A percentile compares a stretch with the other conserved stretches of the same genome.
phyloP scores from a whole-genome alignment of 1,140 invertebrate species.

The Marisa cornuarietis region DNA sequence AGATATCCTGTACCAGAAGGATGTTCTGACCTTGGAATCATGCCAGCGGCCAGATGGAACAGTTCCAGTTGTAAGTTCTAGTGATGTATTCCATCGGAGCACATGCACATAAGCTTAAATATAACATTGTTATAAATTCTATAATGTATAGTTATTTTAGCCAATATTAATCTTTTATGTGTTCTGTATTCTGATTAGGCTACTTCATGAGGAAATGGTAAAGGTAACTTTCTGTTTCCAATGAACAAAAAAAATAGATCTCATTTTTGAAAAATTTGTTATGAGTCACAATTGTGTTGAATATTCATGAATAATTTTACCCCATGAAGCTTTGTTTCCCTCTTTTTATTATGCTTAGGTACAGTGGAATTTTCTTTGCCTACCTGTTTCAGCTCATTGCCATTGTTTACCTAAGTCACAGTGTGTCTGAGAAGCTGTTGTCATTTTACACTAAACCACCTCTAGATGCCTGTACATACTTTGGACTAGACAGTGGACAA shows the following conservation, averaged over 20 bases:
- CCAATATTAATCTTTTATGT: background rate
- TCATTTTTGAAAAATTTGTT: no score
- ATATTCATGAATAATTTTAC: no score
- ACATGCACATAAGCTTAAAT: background rate
- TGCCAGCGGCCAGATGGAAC: conserved; percentile 51
- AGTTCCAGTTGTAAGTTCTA: conserved; percentile 54
- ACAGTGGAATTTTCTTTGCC: background rate
- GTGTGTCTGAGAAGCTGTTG: conserved; percentile 65
- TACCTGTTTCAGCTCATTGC: conserved; percentile 58
- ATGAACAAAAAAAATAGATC: no score
- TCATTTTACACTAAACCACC: conserved; percentile 65
- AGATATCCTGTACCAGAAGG: conserved; percentile 58
- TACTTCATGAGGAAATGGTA: background rate
- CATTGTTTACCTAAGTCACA: conserved; percentile 63
- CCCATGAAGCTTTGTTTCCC: background rate
- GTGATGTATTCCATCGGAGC: background rate
- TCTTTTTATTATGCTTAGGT: background rate
- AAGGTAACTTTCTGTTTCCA: background rate
- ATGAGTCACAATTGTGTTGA: no score
- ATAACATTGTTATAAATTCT: background rate
- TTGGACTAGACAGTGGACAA: conserved; percentile 69
- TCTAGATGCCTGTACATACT: conserved; percentile 69
- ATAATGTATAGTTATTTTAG: background rate
- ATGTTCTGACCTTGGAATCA: conserved; percentile 41
- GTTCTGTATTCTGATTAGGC: background rate